These are phyloP conservation scores for Syrista parreyssii DNA, from an alignment of 2,888 invertebrate species.

Conservation along the genomic window DNA sequence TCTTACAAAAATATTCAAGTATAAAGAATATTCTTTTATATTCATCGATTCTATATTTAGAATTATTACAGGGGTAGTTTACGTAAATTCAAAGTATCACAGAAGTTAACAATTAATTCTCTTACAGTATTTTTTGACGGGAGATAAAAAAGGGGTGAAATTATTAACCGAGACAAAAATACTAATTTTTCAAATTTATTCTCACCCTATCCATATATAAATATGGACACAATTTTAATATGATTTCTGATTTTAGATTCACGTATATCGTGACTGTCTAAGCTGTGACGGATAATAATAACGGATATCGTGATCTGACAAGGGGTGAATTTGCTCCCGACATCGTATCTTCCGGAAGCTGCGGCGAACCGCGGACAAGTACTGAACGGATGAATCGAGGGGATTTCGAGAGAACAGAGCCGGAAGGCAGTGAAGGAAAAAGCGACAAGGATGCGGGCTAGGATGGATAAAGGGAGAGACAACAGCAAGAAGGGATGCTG, in stretches of 20 bases:
- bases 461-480: not conserved
- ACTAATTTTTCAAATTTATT: not conserved
- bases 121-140: not conserved
- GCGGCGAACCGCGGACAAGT: not conserved
- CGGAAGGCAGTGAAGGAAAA: not conserved
- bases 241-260: not conserved
- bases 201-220: not conserved
- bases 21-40: too few relatives aligned
- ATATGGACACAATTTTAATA: not conserved
- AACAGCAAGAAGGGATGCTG: not conserved
- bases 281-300: not conserved
- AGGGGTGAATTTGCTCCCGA: not conserved
- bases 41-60: too few relatives aligned
- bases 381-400: not conserved
- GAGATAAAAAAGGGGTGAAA: too few relatives aligned
- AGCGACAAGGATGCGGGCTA: not conserved
- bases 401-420: too few relatives aligned
- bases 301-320: not conserved
- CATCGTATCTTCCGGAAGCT: not conserved
- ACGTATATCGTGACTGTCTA: not conserved
- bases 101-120: not conserved
- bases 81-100: not conserved
- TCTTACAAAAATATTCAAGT: too few relatives aligned
- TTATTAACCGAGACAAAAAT: not conserved
- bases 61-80: not conserved